Conservation (phyloP, 2,113 vertebrate genomes). For the Halcyon senegalensis region DNA sequence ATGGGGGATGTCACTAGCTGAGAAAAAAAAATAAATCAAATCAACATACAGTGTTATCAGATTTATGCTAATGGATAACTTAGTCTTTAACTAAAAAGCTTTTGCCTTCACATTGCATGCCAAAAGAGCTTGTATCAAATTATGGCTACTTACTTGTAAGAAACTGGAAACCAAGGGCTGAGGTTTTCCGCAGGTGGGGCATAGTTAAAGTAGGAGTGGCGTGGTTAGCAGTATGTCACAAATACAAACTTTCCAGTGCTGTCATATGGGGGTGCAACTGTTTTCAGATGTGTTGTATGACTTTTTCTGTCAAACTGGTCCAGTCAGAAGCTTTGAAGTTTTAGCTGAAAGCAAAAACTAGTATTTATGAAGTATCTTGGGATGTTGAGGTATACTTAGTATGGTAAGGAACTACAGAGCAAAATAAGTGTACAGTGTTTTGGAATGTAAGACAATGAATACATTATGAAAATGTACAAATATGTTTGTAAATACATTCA, state of each 20-base stretch:
- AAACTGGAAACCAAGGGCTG: background rate
- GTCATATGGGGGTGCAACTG: background rate
- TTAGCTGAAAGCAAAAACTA: background rate
- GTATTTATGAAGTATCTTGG: background rate
- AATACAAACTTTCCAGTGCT: background rate
- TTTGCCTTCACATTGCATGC: background rate
- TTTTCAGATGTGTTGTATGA: background rate
- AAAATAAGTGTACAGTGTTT: background rate
- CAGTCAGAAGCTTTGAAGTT: background rate
- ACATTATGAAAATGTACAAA: conserved; percentile 2
- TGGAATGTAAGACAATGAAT: conserved; percentile 8
- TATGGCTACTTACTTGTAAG: background rate
- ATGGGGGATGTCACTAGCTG: background rate
- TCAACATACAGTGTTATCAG: background rate
- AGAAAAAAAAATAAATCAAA: background rate
- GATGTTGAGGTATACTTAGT: background rate
- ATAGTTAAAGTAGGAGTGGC: background rate
- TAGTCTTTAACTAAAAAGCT: background rate
- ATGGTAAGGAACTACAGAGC: background rate
- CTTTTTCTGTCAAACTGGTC: background rate
- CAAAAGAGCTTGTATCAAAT: background rate
- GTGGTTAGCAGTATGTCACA: background rate
- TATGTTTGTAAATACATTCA: conserved; percentile 35
- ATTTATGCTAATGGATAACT: background rate
- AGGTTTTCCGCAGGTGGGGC: background rate